Evolutionary conservation across 2,113 vertebrate species (phyloP), one percentile per base, ranked within the genome.

Genomic region (Planiliza haematocheilus): DNA sequence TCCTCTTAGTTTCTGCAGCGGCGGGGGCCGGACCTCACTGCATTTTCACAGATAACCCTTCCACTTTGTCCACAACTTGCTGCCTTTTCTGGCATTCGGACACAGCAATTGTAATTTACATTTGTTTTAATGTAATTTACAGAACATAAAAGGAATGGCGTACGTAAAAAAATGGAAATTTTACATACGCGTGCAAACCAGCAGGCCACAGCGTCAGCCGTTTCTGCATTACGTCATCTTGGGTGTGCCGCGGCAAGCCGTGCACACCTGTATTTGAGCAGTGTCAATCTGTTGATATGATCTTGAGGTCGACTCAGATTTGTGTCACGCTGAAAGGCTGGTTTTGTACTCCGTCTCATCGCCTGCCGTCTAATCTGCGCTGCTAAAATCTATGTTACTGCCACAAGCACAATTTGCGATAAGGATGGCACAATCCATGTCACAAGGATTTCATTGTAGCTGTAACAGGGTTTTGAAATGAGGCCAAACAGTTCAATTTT

Each of bases 1-100:
- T 89, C 87, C 89, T 89, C 81, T 87, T 30, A 55, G 58, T 74
- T 85, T 74, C 42, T 85, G 74, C 39, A 50, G 71, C 45, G 57
- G 49, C 2, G 10, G 20, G 20, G 51, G 20, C 51, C 2, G 48
- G 63, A 70, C 80, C 65, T 63, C 4, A 10, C 51, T 30, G 38
- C 59, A 67, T 74, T 82, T 51, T 79, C 43, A 30, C 53, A 73
- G 52, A 86, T 77, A 79, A 76, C 17, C 7, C 8, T 45, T 70
- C 42, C 37, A 20, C 34, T 63, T 41, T 43, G 14, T 43, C 34
- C 24, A 30, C 24, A 30, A 30, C 3, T 30, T 30, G 24, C 24
- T 2, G 24, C 24, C 2, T 5, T 30, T 30, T 30, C 24, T 30
- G 24, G 5, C 24, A 30, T 30, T 30, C 24, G 2, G 24, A 30